phyloP scores from a whole-genome alignment of 2,888 invertebrate genomes.

The Halocaridina rubra region DNA sequence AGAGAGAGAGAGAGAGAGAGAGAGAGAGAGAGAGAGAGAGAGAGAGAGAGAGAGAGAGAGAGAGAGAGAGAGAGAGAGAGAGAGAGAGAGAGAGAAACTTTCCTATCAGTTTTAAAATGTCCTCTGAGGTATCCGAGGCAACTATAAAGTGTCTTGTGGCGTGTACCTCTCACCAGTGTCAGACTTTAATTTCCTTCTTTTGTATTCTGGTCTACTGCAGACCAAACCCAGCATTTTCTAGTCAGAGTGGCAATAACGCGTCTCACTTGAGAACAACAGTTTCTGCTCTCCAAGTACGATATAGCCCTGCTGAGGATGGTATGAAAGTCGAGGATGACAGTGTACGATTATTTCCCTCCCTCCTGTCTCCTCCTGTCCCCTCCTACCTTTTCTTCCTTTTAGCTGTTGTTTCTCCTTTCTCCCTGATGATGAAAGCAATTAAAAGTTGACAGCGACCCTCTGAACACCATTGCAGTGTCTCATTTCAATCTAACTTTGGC shows the following conservation, averaged over 20 bases:
- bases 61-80: too few relatives aligned
- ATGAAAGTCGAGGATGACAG: too few relatives aligned
- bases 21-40: too few relatives aligned
- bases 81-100: too few relatives aligned
- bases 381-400: too few relatives aligned
- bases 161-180: too few relatives aligned
- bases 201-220: background rate
- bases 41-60: too few relatives aligned
- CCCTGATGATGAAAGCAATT: background rate
- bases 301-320: background rate
- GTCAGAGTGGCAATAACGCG: background rate
- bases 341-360: background rate
- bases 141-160: too few relatives aligned
- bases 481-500: background rate
- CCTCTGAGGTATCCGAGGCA: too few relatives aligned
- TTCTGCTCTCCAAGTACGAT: background rate
- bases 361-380: too few relatives aligned
- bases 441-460: background rate
- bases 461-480: background rate
- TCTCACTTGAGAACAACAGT: background rate
- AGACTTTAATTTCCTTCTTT: background rate
- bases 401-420: background rate
- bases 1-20: too few relatives aligned
- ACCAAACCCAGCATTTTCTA: background rate
- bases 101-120: too few relatives aligned